Base-by-base conservation (phyloP, 2,113 vertebrate species). In the Xiphias gladius region DNA sequence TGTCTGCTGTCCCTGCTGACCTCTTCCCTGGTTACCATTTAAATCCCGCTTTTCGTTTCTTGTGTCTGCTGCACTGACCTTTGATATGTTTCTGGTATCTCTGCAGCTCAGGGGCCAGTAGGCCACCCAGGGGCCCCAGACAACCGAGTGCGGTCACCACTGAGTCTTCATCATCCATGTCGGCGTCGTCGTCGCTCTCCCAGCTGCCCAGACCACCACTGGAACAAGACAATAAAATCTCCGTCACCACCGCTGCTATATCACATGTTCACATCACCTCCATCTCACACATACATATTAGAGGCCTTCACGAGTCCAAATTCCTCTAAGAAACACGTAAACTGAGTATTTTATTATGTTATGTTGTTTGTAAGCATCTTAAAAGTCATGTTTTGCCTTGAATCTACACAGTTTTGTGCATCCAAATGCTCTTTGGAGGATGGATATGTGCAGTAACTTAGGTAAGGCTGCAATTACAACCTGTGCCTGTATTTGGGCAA, bases 181-280 rank as follows among this genome's bases (percentile, higher is more conserved):
- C 97, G 32, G 95, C 96, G 46, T 99, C 98, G 5, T 99, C 98
- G 76, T 99, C 98, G 7, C 98, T 99, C 79, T 99, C 98, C 96
- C 95, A 96, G 35, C 96, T 88, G 22, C 94, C 95, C 3, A 91
- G 94, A 74, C 96, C 97, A 76, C 83, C 94, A 10, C 90, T 90
- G 79, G 1, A 76, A 72, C 19, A 43, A 32, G 22, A 75, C 5
- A 20, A 66, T 0, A 24, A 22, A 71, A 11, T 16, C 16, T 43
- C 32, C 62, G 77, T 39, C 26, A 58, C 2, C 30, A 24, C 1
- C 0, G 11, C 28, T 8, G 9, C 2, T 5, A 14, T 28, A 10
- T 39, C 41, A 43, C 2, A 13, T 14, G 41, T 13, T 43, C 41
- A 2, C 11, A 43, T 43, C 4, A 14, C 11, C 11, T 13, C 12